Conservation (phyloP, 2,113 vertebrate species). For the Emberiza fucata region DNA sequence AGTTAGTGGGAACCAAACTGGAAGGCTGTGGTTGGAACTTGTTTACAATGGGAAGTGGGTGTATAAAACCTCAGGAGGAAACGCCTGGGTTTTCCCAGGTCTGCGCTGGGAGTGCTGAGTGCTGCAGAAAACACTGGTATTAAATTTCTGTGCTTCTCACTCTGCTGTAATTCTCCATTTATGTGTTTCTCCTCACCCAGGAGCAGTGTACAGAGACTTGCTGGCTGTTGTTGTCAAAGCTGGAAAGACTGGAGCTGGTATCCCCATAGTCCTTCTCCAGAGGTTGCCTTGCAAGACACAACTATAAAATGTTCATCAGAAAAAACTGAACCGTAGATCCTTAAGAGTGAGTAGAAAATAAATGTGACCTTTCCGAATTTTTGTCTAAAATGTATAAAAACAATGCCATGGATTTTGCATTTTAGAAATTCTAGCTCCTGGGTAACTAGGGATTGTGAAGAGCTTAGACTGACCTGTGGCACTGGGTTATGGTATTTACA, state of each 20-base stretch:
- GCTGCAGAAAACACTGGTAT: background rate
- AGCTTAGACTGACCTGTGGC: background rate
- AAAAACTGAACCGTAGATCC: background rate
- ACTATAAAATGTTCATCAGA: background rate
- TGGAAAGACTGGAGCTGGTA: background rate
- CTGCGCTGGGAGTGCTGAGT: background rate
- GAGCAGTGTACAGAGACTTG: background rate
- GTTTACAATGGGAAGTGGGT: background rate
- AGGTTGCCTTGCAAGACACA: background rate
- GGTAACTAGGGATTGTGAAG: background rate
- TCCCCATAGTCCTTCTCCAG: background rate
- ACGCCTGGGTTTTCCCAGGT: background rate
- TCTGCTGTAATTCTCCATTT: background rate
- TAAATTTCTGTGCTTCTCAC: background rate
- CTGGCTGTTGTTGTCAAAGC: fast-evolving
- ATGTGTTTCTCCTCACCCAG: background rate
- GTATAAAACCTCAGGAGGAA: background rate
- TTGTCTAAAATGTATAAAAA: background rate
- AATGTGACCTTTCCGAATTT: background rate
- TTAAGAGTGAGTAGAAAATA: background rate
- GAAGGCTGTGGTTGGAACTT: background rate
- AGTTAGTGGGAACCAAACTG: background rate
- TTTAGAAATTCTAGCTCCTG: background rate
- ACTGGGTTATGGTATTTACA: background rate
- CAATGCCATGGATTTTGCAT: background rate